A percentile compares a stretch with the other conserved stretches of the same genome.
Evolutionary conservation across 2,113 vertebrate species (phyloP).

Genomic region (Mola mola): DNA sequence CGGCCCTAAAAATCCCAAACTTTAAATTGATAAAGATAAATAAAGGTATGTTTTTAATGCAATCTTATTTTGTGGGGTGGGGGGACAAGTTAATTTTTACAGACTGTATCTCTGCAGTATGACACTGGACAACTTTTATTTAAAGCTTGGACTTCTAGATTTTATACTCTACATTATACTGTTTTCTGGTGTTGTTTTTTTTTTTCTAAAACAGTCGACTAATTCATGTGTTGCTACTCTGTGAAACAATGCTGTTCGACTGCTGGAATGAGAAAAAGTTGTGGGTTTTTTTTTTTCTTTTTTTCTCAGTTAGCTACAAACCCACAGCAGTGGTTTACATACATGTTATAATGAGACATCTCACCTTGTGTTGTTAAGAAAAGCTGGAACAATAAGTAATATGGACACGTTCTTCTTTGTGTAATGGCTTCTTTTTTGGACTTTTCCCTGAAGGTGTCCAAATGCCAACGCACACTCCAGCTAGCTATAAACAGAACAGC

Average conservation of each 20-base stretch:
- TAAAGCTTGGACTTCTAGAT: not conserved
- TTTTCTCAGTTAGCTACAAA: constrained; percentile 7
- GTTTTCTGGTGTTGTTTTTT: not conserved
- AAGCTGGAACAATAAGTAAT: constrained; percentile 44
- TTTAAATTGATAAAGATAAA: too few relatives aligned
- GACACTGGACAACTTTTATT: too few relatives aligned
- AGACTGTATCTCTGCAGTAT: too few relatives aligned
- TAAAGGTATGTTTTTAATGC: too few relatives aligned
- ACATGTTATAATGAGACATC: constrained; percentile 41
- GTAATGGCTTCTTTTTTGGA: constrained; percentile 6
- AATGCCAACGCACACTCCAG: constrained; percentile 38
- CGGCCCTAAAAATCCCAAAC: not conserved
- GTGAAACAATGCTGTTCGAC: not conserved
- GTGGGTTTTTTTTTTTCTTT: constrained; percentile 8
- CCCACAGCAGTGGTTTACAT: not conserved
- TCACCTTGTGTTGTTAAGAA: constrained; percentile 38
- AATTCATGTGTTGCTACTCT: constrained; percentile 1
- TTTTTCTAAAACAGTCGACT: not conserved
- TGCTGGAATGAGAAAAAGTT: constrained; percentile 3
- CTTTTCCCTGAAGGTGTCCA: constrained; percentile 22
- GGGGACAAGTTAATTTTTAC: too few relatives aligned
- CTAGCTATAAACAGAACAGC: constrained; percentile 36
- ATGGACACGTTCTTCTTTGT: constrained; percentile 33
- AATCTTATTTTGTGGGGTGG: too few relatives aligned
- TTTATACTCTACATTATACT: not conserved